Base-by-base conservation (phyloP, 2,797 vertebrate genomes). In the Microcaecilia unicolor region DNA sequence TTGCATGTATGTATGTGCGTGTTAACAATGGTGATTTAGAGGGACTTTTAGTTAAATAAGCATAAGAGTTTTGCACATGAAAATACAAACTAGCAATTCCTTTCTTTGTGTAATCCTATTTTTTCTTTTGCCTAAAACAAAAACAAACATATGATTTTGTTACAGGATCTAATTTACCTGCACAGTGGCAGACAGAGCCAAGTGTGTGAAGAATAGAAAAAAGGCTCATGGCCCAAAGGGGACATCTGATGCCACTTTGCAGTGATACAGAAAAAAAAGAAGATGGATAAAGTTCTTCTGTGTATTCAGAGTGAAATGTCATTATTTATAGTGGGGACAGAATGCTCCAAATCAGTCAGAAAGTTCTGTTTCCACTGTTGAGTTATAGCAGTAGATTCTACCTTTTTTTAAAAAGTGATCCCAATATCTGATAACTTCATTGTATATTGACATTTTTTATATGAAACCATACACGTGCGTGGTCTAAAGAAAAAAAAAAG, bases 151-250 rank as follows among this genome's bases (percentile, higher is more conserved):
- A 10, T 13, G 10, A 49, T 50, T 43, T 44, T 37, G 24, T 28
- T 32, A 13, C 8, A 61, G 54, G 5, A 19, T 26, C 25, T 46
- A 39, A 53, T 58, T 64, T 50, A 26, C 19, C 61, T 55, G 37
- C 8, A 20, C 0, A n/a, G 4, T 46, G 18, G 28, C 30, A 51
- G 41, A 34, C 49, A 8, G 29, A 63, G 19, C 9, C 23, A 54
- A 46, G 13, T 51, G 1, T 1, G 3, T 22, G 19, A 66, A 37
- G 20, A 51, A 40, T 18, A 48, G 52, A 58, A 48, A 12, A n/a
- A 12, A 46, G 14, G 21, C 41, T 37, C 2, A 1, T 23, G 28
- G 25, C 27, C 22, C 22, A 28, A 21, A 7, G 18, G 8, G 2
- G 2, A 6, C 18, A 48, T 39, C 32, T 52, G 14, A 45, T 52